These are phyloP conservation scores for Pitangus sulphuratus DNA, from an alignment of 2,797 vertebrate genomes.

Conservation along the genomic window DNA sequence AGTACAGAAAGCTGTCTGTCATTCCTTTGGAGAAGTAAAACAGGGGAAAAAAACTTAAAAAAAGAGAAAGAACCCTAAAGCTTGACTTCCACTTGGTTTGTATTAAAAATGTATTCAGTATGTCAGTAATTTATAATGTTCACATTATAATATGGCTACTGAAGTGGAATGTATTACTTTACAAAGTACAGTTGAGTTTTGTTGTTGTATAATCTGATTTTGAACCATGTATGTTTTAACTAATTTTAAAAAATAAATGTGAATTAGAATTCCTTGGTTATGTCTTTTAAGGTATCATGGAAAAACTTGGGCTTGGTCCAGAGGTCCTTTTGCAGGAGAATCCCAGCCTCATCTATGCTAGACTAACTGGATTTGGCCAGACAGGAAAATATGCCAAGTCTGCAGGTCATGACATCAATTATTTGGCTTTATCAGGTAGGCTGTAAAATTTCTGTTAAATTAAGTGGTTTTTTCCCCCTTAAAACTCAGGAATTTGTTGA, in stretches of 20 bases:
- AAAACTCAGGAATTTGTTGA: neutral
- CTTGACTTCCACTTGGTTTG: neutral
- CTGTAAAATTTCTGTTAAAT: neutral
- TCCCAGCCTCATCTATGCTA: conserved; percentile 90
- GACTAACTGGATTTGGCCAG: conserved; percentile 93
- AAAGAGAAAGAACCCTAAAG: neutral
- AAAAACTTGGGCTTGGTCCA: conserved; percentile 91
- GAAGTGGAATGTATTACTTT: neutral
- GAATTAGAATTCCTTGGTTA: neutral
- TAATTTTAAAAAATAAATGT: neutral
- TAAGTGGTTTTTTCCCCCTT: neutral
- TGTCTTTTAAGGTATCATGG: conserved; percentile 89
- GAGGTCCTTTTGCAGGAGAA: conserved; percentile 84
- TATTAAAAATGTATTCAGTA: neutral
- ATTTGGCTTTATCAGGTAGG: conserved; percentile 90
- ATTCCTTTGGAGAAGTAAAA: neutral
- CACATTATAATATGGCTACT: neutral
- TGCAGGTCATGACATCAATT: conserved; percentile 97
- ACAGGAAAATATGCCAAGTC: conserved; percentile 79
- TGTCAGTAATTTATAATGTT: neutral
- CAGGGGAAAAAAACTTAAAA: neutral
- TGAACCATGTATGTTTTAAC: neutral
- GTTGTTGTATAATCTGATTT: neutral
- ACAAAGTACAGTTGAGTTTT: neutral
- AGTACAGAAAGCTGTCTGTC: neutral